Base-by-base conservation (phyloP, 2,888 invertebrate species). In the Sarcophaga carnaria region DNA sequence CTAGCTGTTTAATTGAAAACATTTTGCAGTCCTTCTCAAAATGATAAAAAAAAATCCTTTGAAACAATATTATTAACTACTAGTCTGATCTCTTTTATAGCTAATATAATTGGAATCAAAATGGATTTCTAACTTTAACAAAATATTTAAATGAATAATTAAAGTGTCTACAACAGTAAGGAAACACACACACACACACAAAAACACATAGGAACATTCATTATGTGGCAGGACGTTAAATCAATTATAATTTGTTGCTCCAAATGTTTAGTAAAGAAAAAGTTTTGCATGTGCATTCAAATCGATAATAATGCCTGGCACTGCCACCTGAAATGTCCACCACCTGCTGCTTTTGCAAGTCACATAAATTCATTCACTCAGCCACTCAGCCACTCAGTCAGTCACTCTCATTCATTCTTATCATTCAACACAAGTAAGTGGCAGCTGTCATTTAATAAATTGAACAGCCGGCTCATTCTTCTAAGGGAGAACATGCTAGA, bases 391-490 rank as follows among this genome's bases (percentile, higher is more conserved):
- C 74, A 62, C 5, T 78, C 49, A 79, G 47, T 60, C 62, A 70
- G 25, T 69, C 47, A 75, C 22, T 64, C 70, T 64, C 47, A 75
- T 45, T 64, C 75, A 54, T 54, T 85, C 64, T 82, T 85, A 79
- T 85, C 79, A 78, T 69, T 82, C 82, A 72, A 71, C 75, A 71
- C 45, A 62, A 60, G 71, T 76, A 86, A 80, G 79, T 80, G 83
- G 76, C 83, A 86, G 67, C 86, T 86, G 80, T 67, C 83, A 80
- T 79, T 86, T 72, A 72, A 67, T 77, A 75, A 47, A n/a, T 59
- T 76, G 45, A 80, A 80, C 72, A 72, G 45, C 25, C 62, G 47
- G 37, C 25, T 75, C 22, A 17, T 49, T 72, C 11, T 20, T 64
- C 37, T 6, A 20, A 69, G 49, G 12, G 59, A 14, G 59, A 14